A percentile compares a stretch with the other conserved stretches of the same genome.
Conservation (phyloP, 2,888 invertebrate species). For the Rhogogaster chlorosoma region DNA sequence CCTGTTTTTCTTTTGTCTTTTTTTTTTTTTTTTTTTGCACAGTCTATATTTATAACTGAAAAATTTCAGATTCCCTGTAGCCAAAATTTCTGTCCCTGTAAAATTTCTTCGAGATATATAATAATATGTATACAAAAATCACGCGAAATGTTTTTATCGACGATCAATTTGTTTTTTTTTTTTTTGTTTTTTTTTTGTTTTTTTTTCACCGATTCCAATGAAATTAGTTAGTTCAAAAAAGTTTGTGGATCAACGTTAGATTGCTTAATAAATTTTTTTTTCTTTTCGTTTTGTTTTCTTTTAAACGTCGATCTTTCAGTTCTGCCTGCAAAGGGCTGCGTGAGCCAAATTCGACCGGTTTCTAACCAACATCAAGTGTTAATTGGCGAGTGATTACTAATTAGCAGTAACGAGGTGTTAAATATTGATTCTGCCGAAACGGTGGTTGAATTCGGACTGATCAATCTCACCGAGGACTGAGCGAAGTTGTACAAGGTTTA, state of each 20-base stretch:
- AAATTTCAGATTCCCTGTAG: background rate
- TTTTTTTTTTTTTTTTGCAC: background rate
- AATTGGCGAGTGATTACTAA: constrained; percentile 7
- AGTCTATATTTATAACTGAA: background rate
- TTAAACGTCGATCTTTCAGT: background rate
- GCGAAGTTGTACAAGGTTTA: background rate
- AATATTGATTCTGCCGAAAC: background rate
- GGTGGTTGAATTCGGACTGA: background rate
- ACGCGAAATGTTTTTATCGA: background rate
- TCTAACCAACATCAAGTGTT: background rate
- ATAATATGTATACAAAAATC: background rate
- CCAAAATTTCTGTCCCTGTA: background rate
- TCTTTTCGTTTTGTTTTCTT: background rate
- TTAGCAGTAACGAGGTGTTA: background rate
- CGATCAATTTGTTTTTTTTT: background rate
- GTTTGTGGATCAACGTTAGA: background rate
- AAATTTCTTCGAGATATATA: background rate
- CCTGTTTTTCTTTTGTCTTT: background rate
- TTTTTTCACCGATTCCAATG: background rate
- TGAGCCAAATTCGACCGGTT: background rate
- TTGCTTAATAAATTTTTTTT: background rate
- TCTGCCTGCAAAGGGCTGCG: background rate
- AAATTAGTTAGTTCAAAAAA: background rate
- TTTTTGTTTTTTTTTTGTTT: background rate
- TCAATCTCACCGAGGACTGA: too few species aligned